Evolutionary conservation across 2,113 vertebrate species (phyloP).

Genomic region (Oceanodroma tethys): DNA sequence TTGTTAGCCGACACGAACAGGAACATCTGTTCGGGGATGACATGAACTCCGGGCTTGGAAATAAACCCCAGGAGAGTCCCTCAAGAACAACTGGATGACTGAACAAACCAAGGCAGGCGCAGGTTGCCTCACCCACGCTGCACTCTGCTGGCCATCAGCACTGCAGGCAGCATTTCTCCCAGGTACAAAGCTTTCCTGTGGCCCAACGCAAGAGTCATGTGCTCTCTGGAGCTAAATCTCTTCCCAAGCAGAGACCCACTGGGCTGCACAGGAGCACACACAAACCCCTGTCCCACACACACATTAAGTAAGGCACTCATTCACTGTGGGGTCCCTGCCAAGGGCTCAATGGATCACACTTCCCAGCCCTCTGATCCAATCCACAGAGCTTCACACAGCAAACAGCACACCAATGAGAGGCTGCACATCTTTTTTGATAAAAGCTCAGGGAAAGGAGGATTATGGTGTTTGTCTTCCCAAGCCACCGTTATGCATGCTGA

Average conservation of each 20-base stretch:
- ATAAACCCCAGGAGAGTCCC: not conserved
- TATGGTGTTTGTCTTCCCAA: not conserved
- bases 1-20: not conserved
- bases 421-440: not conserved
- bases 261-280: not conserved
- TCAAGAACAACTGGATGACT: not conserved
- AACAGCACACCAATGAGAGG: not conserved
- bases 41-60: not conserved
- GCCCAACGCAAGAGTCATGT: not conserved
- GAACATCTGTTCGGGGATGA: not conserved
- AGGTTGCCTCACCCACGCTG: not conserved
- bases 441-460: not conserved
- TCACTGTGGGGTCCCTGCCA: not conserved
- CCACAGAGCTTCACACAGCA: not conserved
- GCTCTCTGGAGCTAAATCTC: not conserved
- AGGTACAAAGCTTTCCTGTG: not conserved
- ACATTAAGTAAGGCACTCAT: not conserved
- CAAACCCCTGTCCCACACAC: rapidly evolving
- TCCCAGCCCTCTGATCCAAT: not conserved
- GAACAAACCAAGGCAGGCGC: not conserved
- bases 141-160: rapidly evolving
- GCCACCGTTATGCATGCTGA: rapidly evolving
- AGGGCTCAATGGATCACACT: not conserved
- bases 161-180: not conserved
- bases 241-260: not conserved